Percentiles rank a stretch among this genome's conserved stretches.
Evolutionary conservation across 2,113 vertebrate genomes (phyloP).

Genomic region (Orcinus orca): DNA sequence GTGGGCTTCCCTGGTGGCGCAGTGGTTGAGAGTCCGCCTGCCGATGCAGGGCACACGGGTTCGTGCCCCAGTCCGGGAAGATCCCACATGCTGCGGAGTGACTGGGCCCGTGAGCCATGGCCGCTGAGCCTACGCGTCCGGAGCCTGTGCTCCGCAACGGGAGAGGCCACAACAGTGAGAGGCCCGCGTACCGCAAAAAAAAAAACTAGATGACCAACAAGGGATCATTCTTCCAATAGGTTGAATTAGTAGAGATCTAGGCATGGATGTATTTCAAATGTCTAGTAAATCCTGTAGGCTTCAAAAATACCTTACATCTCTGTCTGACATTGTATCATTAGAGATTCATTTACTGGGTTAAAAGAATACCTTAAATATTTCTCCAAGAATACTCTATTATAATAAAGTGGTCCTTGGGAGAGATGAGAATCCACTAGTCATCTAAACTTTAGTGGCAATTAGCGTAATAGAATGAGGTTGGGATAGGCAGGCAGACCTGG

Average conservation of each 20-base stretch:
- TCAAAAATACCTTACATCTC: neutral
- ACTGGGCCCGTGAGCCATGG: too few relatives aligned
- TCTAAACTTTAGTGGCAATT: neutral
- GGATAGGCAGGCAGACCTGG: neutral
- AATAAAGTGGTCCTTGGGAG: neutral
- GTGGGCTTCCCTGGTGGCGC: too few relatives aligned
- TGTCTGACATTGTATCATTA: constrained; percentile 25
- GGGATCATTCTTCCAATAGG: neutral
- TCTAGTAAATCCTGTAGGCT: neutral
- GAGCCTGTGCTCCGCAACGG: too few relatives aligned
- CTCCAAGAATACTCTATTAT: neutral
- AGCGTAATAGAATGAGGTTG: neutral
- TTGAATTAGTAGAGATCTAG: neutral
- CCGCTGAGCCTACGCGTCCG: too few relatives aligned
- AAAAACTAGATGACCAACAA: neutral
- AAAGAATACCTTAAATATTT: constrained; percentile 3
- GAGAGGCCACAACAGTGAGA: too few relatives aligned
- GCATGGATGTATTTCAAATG: constrained; percentile 2
- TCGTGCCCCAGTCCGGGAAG: too few relatives aligned
- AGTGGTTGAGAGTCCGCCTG: too few relatives aligned
- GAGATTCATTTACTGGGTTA: constrained; percentile 34
- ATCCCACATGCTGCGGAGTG: too few relatives aligned
- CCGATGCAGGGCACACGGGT: too few relatives aligned
- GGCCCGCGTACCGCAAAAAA: too few relatives aligned
- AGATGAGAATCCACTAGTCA: neutral